These are phyloP conservation scores for Halictus quadricinctus DNA, from an alignment of 2,888 invertebrate species.

Conservation along the genomic window DNA sequence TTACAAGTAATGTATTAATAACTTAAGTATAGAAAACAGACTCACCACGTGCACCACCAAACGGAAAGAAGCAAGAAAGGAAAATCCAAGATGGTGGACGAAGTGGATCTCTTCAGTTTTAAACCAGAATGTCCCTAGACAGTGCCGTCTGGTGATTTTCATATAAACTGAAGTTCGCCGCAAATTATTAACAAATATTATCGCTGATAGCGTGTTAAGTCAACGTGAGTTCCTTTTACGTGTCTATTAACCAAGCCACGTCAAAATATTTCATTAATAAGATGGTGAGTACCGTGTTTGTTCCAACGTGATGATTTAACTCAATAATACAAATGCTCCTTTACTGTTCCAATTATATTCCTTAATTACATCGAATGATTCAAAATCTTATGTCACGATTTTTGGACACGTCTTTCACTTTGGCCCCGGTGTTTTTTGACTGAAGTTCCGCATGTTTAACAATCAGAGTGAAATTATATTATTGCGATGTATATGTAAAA, in stretches of 20 bases:
- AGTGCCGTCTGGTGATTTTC: not conserved
- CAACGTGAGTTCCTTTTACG: slow-evolving; percentile 25
- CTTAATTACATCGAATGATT: not conserved
- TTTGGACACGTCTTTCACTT: not conserved
- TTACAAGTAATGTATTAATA: not conserved
- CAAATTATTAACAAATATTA: not conserved
- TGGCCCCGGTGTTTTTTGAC: slow-evolving; percentile 3
- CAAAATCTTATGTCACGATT: not conserved
- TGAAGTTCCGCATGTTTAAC: not conserved
- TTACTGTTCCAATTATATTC: not conserved
- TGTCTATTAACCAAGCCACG: slow-evolving; percentile 50
- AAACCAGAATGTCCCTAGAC: slow-evolving; percentile 22
- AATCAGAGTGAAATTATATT: slow-evolving; percentile 14
- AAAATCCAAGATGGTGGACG: slow-evolving; percentile 55
- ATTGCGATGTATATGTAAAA: not conserved
- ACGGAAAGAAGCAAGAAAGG: slow-evolving; percentile 62
- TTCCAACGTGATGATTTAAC: not conserved
- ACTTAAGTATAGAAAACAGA: slow-evolving; percentile 25
- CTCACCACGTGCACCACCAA: slow-evolving; percentile 71
- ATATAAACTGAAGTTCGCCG: slow-evolving; percentile 33
- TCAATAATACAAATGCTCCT: not conserved
- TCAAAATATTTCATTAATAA: slow-evolving; percentile 47
- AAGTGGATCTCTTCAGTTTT: slow-evolving; percentile 14
- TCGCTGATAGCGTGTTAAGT: slow-evolving; percentile 9
- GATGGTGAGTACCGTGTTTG: slow-evolving; percentile 50